A percentile compares a stretch with the other conserved stretches of the same genome.
phyloP scores from a whole-genome alignment of 2,797 vertebrate genomes.

The Enteromius trimaculatus region DNA sequence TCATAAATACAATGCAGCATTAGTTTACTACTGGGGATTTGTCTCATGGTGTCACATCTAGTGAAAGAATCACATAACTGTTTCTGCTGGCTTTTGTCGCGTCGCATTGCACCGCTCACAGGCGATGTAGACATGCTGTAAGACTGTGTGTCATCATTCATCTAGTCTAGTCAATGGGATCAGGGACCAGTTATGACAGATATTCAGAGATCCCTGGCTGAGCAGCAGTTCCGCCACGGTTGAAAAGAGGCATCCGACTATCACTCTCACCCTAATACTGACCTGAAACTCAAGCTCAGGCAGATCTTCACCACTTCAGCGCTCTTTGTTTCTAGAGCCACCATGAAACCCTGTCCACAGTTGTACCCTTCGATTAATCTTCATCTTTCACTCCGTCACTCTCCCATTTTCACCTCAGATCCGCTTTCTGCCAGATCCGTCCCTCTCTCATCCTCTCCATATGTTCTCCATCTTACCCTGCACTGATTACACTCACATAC shows the following conservation, averaged over 20 bases:
- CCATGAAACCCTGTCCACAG: constrained; percentile 15
- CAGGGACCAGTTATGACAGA: neutral
- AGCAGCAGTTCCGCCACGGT: neutral
- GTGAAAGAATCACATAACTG: neutral
- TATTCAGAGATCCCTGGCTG: neutral
- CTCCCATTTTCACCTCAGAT: constrained; percentile 23
- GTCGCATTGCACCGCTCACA: neutral
- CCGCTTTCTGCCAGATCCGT: constrained; percentile 13
- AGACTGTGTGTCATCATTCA: neutral
- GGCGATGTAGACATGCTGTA: neutral
- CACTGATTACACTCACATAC: constrained; percentile 12
- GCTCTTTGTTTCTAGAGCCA: constrained; percentile 1
- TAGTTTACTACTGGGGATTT: neutral
- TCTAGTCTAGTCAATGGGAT: neutral
- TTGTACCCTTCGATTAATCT: constrained; percentile 9
- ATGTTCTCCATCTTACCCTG: constrained; percentile 20
- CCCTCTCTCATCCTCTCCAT: constrained; percentile 3
- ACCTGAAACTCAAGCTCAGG: constrained; percentile 25
- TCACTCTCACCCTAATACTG: constrained; percentile 11
- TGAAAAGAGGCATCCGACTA: neutral
- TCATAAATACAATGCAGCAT: neutral
- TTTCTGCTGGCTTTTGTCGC: neutral
- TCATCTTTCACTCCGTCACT: constrained; percentile 13
- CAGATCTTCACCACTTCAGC: constrained; percentile 17
- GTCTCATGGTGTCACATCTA: neutral